phyloP scores from a whole-genome alignment of 2,113 vertebrate species.

The Ictidomys tridecemlineatus region DNA sequence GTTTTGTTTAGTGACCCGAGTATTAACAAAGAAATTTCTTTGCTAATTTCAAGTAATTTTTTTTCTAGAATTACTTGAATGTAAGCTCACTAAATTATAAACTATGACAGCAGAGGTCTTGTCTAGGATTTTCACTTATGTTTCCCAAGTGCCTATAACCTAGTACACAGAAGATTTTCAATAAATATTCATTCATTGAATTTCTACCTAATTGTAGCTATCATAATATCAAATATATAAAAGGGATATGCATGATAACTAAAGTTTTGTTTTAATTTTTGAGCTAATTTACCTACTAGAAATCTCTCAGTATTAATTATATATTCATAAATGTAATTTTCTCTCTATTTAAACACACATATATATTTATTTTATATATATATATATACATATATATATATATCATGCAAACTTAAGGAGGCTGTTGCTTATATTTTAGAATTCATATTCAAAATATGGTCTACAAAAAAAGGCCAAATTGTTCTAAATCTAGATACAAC shows the following conservation, averaged over 20 bases:
- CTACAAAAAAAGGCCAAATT: not conserved
- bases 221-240: not conserved
- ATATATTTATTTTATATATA: not conserved
- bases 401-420: not conserved
- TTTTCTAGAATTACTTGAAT: not conserved
- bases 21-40: not conserved
- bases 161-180: not conserved
- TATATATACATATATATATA: not conserved
- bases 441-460: not conserved
- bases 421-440: not conserved
- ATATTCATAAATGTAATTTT: no score
- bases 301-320: not conserved
- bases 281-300: not conserved
- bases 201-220: not conserved
- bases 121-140: not conserved
- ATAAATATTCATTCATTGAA: not conserved
- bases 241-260: not conserved
- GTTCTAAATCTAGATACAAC: not conserved
- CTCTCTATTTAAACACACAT: no score
- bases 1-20: not conserved
- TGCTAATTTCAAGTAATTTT: no score
- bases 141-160: not conserved
- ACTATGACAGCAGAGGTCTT: accelerated
- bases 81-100: not conserved
- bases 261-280: not conserved